These are phyloP conservation scores for Mionectes olivaceus DNA, from an alignment of 2,797 vertebrate species.

Conservation along the genomic window DNA sequence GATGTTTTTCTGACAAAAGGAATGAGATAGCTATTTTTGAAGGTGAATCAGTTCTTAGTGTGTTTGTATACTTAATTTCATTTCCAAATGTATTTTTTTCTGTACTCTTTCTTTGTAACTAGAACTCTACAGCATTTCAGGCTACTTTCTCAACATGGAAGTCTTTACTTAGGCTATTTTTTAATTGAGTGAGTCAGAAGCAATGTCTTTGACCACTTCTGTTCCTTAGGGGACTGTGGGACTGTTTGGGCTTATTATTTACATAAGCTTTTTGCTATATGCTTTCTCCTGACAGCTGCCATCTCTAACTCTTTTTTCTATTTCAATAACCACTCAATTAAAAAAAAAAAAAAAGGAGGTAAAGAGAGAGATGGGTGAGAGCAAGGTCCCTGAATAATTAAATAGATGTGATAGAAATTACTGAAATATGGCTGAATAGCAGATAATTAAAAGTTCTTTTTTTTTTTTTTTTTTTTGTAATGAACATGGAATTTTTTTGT, in stretches of 20 bases:
- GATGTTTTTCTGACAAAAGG: not conserved
- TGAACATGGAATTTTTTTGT: not conserved
- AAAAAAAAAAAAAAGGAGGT: accelerated
- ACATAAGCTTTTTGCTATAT: not conserved
- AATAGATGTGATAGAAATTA: not conserved
- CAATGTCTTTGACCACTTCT: not conserved
- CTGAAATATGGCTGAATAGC: not conserved
- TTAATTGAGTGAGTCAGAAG: not conserved
- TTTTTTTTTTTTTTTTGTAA: not conserved
- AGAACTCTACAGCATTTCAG: not conserved
- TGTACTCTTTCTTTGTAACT: not conserved
- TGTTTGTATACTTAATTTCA: not conserved
- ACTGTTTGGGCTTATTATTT: not conserved
- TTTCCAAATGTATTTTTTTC: not conserved
- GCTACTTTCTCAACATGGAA: not conserved
- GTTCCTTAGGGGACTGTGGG: not conserved
- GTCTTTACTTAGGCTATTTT: not conserved
- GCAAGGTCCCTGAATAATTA: not conserved
- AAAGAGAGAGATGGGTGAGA: not conserved
- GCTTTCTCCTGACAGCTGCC: not conserved
- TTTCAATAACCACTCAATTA: not conserved
- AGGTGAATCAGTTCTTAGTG: not conserved
- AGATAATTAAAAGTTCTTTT: not conserved
- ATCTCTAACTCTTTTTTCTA: not conserved
- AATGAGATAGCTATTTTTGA: not conserved